Conservation (phyloP, 2,888 invertebrate genomes). For the Cotesia congregata region DNA sequence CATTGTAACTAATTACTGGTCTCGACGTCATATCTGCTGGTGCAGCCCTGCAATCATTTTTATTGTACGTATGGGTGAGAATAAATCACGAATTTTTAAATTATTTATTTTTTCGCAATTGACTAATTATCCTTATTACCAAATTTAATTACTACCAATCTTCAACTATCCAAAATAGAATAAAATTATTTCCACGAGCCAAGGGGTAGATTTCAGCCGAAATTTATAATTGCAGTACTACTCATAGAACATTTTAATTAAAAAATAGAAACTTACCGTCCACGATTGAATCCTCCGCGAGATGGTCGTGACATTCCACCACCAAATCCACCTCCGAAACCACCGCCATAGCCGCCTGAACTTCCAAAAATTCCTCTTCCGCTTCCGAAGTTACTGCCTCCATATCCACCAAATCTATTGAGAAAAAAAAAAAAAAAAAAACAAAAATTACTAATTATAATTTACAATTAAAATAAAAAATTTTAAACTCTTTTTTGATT, state of each 20-base stretch:
- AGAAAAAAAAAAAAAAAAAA: conserved; percentile 34
- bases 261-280: conserved; percentile 63
- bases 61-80: conserved; percentile 7
- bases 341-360: conserved; percentile 61
- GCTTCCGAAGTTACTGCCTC: conserved; percentile 63
- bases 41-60: conserved; percentile 65
- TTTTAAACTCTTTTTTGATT: too few relatives aligned
- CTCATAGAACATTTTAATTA: not conserved
- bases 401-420: conserved; percentile 62
- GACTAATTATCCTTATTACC: not conserved
- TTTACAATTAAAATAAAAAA: not conserved
- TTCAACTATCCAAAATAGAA: not conserved
- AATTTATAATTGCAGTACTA: not conserved
- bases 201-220: not conserved
- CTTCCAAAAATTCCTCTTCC: conserved; percentile 55
- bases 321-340: conserved; percentile 65
- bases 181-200: not conserved
- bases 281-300: conserved; percentile 71
- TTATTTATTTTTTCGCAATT: not conserved
- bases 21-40: conserved; percentile 72
- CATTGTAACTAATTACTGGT: conserved; percentile 89
- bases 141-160: too few relatives aligned
- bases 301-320: conserved; percentile 68
- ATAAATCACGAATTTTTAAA: not conserved
- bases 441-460: not conserved